These are phyloP conservation scores for Hiodon alosoides DNA, from an alignment of 2,113 vertebrate genomes.

Conservation along the genomic window DNA sequence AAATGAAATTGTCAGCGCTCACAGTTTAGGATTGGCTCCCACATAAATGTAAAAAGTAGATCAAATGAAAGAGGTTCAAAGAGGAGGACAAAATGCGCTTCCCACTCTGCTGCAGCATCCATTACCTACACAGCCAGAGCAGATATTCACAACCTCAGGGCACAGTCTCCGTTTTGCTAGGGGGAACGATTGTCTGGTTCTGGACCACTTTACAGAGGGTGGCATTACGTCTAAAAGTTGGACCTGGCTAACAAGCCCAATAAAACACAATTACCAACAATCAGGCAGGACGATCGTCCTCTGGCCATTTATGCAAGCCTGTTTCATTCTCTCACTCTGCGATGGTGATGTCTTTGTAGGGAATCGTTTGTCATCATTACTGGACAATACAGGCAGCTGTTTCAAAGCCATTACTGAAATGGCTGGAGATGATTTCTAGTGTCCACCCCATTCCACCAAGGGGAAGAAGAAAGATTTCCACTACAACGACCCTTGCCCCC, in stretches of 20 bases:
- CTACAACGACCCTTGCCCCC: conserved; percentile 25
- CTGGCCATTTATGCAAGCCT: conserved; percentile 58
- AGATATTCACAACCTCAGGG: conserved; percentile 2
- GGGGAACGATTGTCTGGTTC: background rate
- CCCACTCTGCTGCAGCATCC: too few species aligned
- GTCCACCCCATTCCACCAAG: conserved; percentile 54
- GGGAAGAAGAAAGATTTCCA: conserved; percentile 37
- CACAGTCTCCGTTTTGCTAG: background rate
- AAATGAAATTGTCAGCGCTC: conserved; percentile 35
- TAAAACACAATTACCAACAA: conserved; percentile 66
- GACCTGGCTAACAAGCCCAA: conserved; percentile 54
- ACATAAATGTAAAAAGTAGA: conserved; percentile 23
- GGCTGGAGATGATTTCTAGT: conserved; percentile 71
- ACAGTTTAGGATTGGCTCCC: conserved; percentile 25
- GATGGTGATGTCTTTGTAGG: conserved; percentile 50
- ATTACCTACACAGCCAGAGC: background rate
- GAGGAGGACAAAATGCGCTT: background rate
- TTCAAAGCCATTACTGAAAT: conserved; percentile 72
- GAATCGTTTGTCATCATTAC: conserved; percentile 68
- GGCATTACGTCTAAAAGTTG: conserved; percentile 43
- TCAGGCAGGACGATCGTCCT: conserved; percentile 46
- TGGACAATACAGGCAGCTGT: conserved; percentile 62
- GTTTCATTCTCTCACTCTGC: conserved; percentile 36
- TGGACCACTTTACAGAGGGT: conserved; percentile 8
- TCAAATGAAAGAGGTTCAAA: background rate